These are phyloP conservation scores for Aphelenchoides fujianensis DNA, from an alignment of 1,140 invertebrate genomes.

Conservation along the genomic window DNA sequence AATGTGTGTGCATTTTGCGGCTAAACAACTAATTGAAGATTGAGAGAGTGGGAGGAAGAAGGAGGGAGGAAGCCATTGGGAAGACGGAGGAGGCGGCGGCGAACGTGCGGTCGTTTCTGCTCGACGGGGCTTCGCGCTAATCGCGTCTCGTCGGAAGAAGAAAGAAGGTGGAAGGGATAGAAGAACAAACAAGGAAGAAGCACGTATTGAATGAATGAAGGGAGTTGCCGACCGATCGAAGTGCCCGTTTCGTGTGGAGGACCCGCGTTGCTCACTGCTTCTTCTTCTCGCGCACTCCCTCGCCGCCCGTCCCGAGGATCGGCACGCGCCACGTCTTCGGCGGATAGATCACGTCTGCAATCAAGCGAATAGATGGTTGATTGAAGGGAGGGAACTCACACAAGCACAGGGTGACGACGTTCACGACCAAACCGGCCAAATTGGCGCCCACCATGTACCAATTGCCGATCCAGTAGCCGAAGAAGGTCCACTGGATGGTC, in stretches of 20 bases:
- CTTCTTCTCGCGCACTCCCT: conserved; percentile 43
- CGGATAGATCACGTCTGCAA: conserved; percentile 58
- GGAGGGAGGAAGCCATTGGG: no score
- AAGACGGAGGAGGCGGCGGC: neutral
- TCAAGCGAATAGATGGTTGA: no score
- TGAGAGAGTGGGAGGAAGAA: neutral
- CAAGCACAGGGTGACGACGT: conserved; percentile 50
- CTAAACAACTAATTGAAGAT: neutral
- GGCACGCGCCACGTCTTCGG: conserved; percentile 61
- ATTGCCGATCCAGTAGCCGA: conserved; percentile 51
- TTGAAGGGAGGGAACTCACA: no score
- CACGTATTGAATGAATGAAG: neutral
- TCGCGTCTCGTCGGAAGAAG: neutral
- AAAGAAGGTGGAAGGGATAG: neutral
- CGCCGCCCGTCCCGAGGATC: conserved; percentile 47
- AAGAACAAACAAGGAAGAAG: neutral
- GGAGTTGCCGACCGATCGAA: neutral
- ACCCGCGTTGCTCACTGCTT: conserved; percentile 28
- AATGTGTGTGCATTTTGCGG: neutral
- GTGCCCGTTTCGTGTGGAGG: neutral
- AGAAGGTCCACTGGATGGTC: conserved; percentile 54
- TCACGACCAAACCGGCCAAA: conserved; percentile 55
- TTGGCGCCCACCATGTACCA: conserved; percentile 58
- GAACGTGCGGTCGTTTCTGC: no score
- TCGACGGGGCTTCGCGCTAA: neutral